Percentiles rank a stretch among this genome's conserved stretches.
These are phyloP conservation scores for Scaptomyza flava DNA, from an alignment of 2,888 invertebrate species.

Conservation along the genomic window DNA sequence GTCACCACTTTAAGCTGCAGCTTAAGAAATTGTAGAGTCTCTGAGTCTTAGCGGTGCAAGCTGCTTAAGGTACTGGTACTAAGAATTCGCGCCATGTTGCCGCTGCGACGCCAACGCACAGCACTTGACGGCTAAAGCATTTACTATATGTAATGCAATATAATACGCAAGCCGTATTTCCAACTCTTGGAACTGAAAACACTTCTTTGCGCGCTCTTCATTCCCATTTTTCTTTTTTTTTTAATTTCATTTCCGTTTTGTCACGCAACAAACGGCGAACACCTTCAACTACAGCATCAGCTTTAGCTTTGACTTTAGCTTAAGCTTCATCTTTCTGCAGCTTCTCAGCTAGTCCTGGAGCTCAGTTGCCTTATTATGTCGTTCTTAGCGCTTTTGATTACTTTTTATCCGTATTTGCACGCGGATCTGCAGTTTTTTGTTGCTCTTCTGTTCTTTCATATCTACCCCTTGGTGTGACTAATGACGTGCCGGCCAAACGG, in stretches of 20 bases:
- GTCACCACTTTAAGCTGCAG: conserved; percentile 75
- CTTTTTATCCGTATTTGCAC: conserved; percentile 76
- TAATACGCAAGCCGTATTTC: conserved; percentile 25
- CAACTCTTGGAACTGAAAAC: conserved; percentile 25
- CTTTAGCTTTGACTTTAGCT: conserved; percentile 15
- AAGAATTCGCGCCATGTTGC: conserved; percentile 58
- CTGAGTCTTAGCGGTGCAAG: conserved; percentile 35
- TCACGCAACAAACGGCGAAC: conserved; percentile 60
- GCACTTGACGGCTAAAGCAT: conserved; percentile 54
- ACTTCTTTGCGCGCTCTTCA: conserved; percentile 49
- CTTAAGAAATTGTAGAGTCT: conserved; percentile 57
- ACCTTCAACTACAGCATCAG: conserved; percentile 48
- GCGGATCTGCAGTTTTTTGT: conserved; percentile 55
- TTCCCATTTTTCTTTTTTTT: conserved; percentile 36
- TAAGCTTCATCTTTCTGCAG: conserved; percentile 21
- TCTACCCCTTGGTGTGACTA: conserved; percentile 72
- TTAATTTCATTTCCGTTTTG: conserved; percentile 76
- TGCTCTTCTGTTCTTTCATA: conserved; percentile 36
- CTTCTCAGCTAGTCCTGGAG: conserved; percentile 36
- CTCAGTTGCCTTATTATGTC: conserved; percentile 77
- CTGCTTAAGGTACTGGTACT: conserved; percentile 51
- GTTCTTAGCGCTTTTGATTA: conserved; percentile 78
- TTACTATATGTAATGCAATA: conserved; percentile 56
- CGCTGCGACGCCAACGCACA: conserved; percentile 55
- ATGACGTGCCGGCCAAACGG: conserved; percentile 68